phyloP scores from a whole-genome alignment of 2,888 invertebrate species.

The Liopterus haemorrhoidalis region DNA sequence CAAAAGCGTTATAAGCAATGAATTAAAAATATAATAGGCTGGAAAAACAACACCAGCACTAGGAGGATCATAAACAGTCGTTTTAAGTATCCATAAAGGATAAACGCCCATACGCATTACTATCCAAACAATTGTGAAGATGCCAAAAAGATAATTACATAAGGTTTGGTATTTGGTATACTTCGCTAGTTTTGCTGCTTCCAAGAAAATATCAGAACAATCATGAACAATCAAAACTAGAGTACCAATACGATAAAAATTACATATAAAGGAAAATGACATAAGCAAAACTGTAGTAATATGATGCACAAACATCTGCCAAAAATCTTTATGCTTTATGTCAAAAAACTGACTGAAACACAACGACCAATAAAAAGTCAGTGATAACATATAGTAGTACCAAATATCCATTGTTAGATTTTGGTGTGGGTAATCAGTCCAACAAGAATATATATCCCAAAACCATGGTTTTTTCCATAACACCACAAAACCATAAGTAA shows the following conservation, averaged over 20 bases:
- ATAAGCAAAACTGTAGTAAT: constrained; percentile 52
- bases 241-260: constrained; percentile 53
- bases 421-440: constrained; percentile 49
- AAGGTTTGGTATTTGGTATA: constrained; percentile 47
- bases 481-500: constrained; percentile 44
- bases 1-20: constrained; percentile 65
- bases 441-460: constrained; percentile 48
- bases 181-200: constrained; percentile 51
- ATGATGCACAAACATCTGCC: constrained; percentile 56
- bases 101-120: constrained; percentile 74
- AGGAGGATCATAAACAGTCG: constrained; percentile 59
- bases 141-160: constrained; percentile 62
- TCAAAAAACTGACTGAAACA: constrained; percentile 51
- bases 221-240: constrained; percentile 49
- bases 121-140: constrained; percentile 83
- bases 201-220: constrained; percentile 44
- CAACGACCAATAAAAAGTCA: constrained; percentile 54
- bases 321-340: constrained; percentile 48
- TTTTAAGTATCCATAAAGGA: constrained; percentile 74
- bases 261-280: constrained; percentile 52
- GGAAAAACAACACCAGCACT: constrained; percentile 71
- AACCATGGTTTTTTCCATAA: constrained; percentile 51
- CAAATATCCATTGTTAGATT: constrained; percentile 52
- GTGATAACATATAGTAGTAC: constrained; percentile 55
- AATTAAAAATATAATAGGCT: constrained; percentile 82